These are phyloP conservation scores for Tetanocera ferruginea DNA, from an alignment of 2,888 invertebrate species.

Conservation along the genomic window DNA sequence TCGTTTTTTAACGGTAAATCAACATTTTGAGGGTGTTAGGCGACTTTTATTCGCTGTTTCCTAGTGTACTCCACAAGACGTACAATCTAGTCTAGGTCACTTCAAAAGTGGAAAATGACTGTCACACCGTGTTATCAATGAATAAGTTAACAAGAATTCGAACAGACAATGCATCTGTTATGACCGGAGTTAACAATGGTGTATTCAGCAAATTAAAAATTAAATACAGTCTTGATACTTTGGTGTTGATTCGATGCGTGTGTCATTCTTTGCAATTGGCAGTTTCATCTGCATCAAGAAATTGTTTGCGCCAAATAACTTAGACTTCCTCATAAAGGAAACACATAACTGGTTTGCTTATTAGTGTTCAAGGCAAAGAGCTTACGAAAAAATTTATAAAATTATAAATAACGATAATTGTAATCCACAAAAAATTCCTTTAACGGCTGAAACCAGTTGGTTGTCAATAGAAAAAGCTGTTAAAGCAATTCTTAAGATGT, in stretches of 20 bases:
- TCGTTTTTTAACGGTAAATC: no score
- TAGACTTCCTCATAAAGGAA: conserved; percentile 34
- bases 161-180: conserved; percentile 1
- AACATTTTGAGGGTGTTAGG: no score
- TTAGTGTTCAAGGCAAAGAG: conserved; percentile 29
- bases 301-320: conserved; percentile 29
- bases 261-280: conserved; percentile 29
- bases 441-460: conserved; percentile 7
- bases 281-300: conserved; percentile 13
- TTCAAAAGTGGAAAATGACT: no score
- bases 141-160: not conserved
- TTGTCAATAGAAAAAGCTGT: conserved; percentile 32
- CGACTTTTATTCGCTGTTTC: no score
- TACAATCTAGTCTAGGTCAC: no score
- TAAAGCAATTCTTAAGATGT: conserved; percentile 31
- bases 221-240: not conserved
- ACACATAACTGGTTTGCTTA: conserved; percentile 38
- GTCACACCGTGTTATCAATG: no score
- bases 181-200: not conserved
- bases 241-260: conserved; percentile 24
- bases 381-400: conserved; percentile 27
- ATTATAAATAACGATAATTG: conserved; percentile 23
- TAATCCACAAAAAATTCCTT: conserved; percentile 7
- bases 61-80: no score
- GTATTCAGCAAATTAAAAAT: not conserved